phyloP scores from a whole-genome alignment of 2,888 invertebrate genomes.

The Polydrusus cervinus region DNA sequence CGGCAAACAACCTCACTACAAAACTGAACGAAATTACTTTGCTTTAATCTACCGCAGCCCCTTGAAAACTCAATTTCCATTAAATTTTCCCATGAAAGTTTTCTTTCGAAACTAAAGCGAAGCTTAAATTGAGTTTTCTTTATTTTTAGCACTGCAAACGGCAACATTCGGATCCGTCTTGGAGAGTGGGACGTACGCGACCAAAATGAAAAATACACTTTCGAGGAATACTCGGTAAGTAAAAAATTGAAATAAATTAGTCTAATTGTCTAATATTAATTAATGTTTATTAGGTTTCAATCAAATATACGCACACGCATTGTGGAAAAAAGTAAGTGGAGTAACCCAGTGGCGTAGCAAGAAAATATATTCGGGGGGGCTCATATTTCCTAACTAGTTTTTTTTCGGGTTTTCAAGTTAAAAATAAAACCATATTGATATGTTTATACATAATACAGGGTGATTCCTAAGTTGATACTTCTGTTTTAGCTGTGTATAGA shows the following conservation, averaged over 20 bases:
- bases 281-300: no score
- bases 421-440: no score
- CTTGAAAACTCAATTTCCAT: constrained; percentile 26
- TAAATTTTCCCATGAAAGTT: constrained; percentile 21
- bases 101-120: constrained; percentile 14
- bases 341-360: no score
- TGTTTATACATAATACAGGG: no score
- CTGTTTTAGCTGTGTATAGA: no score
- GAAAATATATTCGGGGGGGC: no score
- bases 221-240: constrained; percentile 86
- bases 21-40: neutral
- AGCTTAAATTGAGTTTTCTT: constrained; percentile 37
- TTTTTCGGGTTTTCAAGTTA: no score
- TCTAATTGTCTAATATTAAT: no score
- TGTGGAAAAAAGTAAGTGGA: no score
- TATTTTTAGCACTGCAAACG: constrained; percentile 85
- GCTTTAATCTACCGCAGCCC: constrained; percentile 8
- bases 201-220: constrained; percentile 85
- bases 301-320: no score
- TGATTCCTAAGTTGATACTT: no score
- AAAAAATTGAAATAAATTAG: constrained; percentile 13
- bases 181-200: constrained; percentile 96
- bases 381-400: no score
- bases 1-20: neutral
- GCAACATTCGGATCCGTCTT: constrained; percentile 89